Conservation (phyloP, 2,113 vertebrate species). For the Phycodurus eques region DNA sequence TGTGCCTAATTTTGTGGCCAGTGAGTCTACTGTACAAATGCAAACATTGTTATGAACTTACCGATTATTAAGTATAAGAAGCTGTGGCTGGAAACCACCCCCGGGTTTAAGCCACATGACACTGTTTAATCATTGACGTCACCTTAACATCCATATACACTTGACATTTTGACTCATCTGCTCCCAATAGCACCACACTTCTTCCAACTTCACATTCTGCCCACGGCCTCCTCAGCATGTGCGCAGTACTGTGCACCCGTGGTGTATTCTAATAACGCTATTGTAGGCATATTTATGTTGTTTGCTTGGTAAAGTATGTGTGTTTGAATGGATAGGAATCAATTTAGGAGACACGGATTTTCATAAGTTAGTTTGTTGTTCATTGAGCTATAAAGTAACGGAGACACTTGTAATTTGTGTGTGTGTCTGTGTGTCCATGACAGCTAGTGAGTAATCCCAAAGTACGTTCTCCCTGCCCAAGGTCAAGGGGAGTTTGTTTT, state of each 20-base stretch:
- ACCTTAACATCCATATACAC: neutral
- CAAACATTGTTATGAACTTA: neutral
- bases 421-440: conserved; percentile 18
- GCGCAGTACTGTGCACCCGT: conserved; percentile 3
- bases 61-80: no score
- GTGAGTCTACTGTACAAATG: neutral
- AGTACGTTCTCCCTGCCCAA: conserved; percentile 48
- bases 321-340: conserved; percentile 5
- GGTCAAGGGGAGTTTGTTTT: conserved; percentile 56
- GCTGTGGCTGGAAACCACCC: no score
- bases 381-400: conserved; percentile 31
- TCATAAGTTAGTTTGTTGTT: neutral
- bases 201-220: conserved; percentile 34
- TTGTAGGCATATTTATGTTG: conserved; percentile 5
- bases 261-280: conserved; percentile 21
- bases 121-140: neutral
- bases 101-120: neutral
- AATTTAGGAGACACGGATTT: no score
- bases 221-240: conserved; percentile 44
- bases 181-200: conserved; percentile 38
- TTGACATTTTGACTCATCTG: conserved; percentile 45
- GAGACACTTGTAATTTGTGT: neutral
- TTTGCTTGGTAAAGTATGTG: neutral
- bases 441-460: conserved; percentile 50
- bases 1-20: neutral